Conservation (phyloP, 2,888 invertebrate genomes). For the Hymenopus coronatus region DNA sequence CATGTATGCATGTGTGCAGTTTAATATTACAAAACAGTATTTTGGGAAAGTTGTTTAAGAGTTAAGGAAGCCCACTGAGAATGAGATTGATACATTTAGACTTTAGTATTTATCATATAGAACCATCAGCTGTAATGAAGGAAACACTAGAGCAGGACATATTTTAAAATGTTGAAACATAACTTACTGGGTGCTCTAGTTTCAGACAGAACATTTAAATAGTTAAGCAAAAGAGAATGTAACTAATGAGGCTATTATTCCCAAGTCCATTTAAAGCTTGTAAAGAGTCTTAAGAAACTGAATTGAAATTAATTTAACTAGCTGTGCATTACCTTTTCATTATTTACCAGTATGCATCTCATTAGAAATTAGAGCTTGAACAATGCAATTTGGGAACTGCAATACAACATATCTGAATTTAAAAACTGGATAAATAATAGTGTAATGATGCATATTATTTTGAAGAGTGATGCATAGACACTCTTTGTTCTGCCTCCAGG, state of each 20-base stretch:
- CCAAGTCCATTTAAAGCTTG: not conserved
- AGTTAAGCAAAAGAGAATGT: not conserved
- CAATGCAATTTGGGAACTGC: no score
- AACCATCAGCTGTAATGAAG: not conserved
- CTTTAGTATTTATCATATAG: not conserved
- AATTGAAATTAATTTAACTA: not conserved
- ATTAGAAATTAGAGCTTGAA: no score
- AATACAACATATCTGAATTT: no score
- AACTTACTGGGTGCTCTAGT: no score
- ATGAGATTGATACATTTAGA: not conserved
- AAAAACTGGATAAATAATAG: no score
- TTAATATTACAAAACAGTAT: no score
- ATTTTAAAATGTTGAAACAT: no score
- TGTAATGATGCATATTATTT: no score
- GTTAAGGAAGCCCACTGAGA: not conserved
- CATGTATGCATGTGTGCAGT: no score
- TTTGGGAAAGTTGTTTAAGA: not conserved
- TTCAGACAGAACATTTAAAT: not conserved
- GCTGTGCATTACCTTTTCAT: not conserved
- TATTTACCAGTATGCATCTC: not conserved
- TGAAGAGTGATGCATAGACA: no score
- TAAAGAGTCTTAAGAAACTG: not conserved
- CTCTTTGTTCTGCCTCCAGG: no score
- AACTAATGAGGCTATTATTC: not conserved
- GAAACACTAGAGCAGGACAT: no score